Evolutionary conservation across 1,140 invertebrate genomes (phyloP).

Genomic region (Bombus terrestris): DNA sequence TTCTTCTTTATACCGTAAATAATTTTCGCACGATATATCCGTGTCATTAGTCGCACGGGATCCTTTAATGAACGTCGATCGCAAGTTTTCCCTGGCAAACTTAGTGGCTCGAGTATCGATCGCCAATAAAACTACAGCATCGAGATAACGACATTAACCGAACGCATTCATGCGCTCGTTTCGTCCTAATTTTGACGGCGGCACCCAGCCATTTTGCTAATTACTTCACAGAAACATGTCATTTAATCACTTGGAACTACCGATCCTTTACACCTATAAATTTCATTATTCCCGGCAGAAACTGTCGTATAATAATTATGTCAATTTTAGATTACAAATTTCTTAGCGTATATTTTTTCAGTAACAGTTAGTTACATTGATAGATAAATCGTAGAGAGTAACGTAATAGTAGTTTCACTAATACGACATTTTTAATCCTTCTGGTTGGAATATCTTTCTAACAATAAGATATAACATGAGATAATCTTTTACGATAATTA

Average conservation of each 20-base stretch:
- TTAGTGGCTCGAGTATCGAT: conserved; percentile 12
- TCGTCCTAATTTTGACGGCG: conserved; percentile 26
- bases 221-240: conserved; percentile 5
- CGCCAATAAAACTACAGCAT: conserved; percentile 23
- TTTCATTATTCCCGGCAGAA: neutral
- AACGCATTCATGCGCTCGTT: neutral
- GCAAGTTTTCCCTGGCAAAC: neutral
- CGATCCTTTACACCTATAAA: neutral
- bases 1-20: neutral
- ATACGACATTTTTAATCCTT: neutral
- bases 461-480: neutral
- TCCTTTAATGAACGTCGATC: neutral
- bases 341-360: neutral
- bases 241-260: neutral
- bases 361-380: too few species aligned
- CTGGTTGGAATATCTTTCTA: neutral
- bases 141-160: conserved; percentile 19
- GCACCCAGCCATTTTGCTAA: neutral
- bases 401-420: too few species aligned
- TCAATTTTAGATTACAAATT: neutral
- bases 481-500: neutral
- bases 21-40: neutral
- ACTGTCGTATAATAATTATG: neutral
- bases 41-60: neutral
- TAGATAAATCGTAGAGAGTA: too few species aligned